Evolutionary conservation across 2,113 vertebrate genomes (phyloP).

Genomic region (Crotalus horridus): DNA sequence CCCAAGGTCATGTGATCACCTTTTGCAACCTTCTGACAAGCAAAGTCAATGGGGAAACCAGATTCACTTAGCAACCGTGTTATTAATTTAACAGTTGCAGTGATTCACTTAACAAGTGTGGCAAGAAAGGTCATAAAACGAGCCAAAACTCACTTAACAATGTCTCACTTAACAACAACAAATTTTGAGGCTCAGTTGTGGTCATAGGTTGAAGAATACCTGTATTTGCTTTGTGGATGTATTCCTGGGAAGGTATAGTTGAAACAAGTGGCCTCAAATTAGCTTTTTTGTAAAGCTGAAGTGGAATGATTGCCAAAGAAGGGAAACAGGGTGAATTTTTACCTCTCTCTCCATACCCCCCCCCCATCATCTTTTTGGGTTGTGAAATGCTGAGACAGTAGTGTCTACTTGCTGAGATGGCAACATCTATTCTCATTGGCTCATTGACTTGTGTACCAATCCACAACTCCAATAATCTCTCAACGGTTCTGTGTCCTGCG

Average conservation of each 20-base stretch:
- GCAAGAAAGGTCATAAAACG: too few relatives aligned
- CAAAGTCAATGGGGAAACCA: too few relatives aligned
- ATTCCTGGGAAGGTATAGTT: not conserved
- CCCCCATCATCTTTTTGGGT: not conserved
- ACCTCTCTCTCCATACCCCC: not conserved
- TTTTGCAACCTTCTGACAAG: too few relatives aligned
- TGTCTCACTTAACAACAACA: too few relatives aligned
- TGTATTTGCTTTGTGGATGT: not conserved
- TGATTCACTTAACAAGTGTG: too few relatives aligned
- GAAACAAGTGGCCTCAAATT: not conserved
- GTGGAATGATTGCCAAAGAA: not conserved
- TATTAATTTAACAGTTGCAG: too few relatives aligned
- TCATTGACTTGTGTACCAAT: not conserved
- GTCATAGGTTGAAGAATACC: too few relatives aligned
- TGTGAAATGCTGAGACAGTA: not conserved
- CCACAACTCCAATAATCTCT: not conserved
- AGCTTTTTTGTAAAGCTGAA: not conserved
- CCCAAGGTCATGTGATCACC: too few relatives aligned
- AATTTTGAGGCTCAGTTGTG: too few relatives aligned
- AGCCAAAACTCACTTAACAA: too few relatives aligned
- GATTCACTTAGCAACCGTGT: too few relatives aligned
- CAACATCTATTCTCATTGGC: not conserved
- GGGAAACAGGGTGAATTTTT: not conserved
- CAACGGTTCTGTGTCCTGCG: not conserved
- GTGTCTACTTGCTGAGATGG: not conserved